Evolutionary conservation across 2,113 vertebrate genomes (phyloP).

Genomic region (Litocranius walleri): DNA sequence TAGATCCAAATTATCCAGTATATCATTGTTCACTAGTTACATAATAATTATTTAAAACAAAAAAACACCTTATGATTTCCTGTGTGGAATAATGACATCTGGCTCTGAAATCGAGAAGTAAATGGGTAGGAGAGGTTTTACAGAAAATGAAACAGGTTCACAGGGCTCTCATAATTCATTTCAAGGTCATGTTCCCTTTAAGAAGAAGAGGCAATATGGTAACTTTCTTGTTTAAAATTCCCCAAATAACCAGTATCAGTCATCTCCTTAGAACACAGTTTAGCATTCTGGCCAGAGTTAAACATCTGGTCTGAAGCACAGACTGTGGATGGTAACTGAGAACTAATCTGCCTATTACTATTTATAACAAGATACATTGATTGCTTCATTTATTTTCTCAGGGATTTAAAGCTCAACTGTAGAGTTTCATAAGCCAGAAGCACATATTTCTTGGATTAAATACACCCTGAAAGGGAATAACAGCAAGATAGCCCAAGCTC

Average conservation of each 20-base stretch:
- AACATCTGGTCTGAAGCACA: constrained; percentile 33
- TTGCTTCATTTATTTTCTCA: constrained; percentile 23
- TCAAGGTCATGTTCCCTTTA: not conserved
- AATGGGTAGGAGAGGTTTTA: not conserved
- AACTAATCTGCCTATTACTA: not conserved
- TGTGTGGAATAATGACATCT: not conserved
- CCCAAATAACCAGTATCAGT: not conserved
- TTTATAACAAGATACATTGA: not conserved
- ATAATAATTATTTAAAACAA: not conserved
- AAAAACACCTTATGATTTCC: not conserved
- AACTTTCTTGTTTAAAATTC: not conserved
- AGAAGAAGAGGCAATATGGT: not conserved
- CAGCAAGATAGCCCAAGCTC: not conserved
- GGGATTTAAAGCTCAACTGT: constrained; percentile 3
- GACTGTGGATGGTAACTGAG: not conserved
- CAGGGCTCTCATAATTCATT: not conserved
- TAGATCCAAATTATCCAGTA: not conserved
- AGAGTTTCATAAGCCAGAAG: not conserved
- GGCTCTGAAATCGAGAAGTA: not conserved
- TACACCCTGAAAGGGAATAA: not conserved
- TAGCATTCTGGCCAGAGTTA: not conserved
- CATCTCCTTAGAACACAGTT: not conserved
- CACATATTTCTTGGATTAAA: constrained; percentile 13
- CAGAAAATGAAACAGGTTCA: not conserved
- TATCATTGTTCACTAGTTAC: not conserved